Conservation (phyloP, 53 echinoderm and acorn worm species). For the Holothuria leucospilota region DNA sequence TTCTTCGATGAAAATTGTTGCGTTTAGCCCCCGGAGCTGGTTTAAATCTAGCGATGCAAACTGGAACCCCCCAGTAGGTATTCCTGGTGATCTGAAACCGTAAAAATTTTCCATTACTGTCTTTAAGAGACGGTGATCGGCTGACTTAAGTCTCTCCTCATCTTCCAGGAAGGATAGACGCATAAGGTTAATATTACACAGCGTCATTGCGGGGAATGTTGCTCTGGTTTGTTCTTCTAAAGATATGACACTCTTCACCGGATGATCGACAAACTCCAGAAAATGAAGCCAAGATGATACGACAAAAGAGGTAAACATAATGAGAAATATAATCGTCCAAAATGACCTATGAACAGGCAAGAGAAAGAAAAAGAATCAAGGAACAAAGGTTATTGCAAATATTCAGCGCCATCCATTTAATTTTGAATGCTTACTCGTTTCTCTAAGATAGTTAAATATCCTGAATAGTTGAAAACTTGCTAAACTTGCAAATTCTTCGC, state of each 20-base stretch:
- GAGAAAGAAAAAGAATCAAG: background rate
- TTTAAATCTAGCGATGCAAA: too few relatives aligned
- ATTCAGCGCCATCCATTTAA: too few relatives aligned
- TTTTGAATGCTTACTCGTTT: too few relatives aligned
- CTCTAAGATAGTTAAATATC: too few relatives aligned
- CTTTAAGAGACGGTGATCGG: too few relatives aligned
- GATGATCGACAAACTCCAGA: conserved; percentile 1
- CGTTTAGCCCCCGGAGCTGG: background rate
- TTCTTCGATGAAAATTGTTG: conserved; percentile 11
- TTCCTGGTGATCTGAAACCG: too few relatives aligned
- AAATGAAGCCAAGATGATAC: conserved; percentile 11
- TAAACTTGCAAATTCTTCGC: too few relatives aligned
- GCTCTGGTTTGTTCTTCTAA: background rate
- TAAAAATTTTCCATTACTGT: too few relatives aligned
- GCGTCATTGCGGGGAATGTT: conserved; percentile 22
- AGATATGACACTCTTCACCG: conserved; percentile 27
- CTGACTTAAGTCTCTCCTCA: background rate
- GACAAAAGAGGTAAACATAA: conserved; percentile 1
- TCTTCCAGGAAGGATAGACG: conserved; percentile 1
- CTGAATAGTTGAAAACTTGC: too few relatives aligned
- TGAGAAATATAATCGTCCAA: conserved; percentile 15
- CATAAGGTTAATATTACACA: conserved; percentile 19
- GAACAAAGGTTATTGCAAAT: too few relatives aligned
- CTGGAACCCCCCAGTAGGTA: too few relatives aligned
- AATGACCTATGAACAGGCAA: background rate